Evolutionary conservation across 2,888 invertebrate species (phyloP).

Genomic region (Oegoconia quadripuncta): DNA sequence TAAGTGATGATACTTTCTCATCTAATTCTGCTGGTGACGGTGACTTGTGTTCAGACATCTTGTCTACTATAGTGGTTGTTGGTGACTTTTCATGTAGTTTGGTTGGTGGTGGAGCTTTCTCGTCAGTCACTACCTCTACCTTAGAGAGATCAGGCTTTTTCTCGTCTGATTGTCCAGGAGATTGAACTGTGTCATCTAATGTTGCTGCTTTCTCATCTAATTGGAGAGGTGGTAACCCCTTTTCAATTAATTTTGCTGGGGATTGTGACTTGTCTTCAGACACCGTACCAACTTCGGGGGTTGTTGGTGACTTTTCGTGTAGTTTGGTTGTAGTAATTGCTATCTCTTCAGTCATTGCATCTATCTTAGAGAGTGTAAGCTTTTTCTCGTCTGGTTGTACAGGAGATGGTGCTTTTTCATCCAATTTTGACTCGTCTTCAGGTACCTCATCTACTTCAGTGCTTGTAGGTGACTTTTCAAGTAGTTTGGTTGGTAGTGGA

Average conservation of each 20-base stretch:
- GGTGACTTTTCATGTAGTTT: constrained; percentile 8
- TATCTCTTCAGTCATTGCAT: constrained; percentile 1
- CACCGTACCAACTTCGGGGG: background rate
- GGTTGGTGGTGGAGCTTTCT: background rate
- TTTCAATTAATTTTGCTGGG: constrained; percentile 1
- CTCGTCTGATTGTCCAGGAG: background rate
- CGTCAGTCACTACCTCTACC: background rate
- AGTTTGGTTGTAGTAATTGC: constrained; percentile 3
- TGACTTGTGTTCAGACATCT: background rate
- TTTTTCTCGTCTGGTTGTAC: constrained; percentile 3
- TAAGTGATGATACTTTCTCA: background rate
- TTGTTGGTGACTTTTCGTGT: constrained; percentile 6
- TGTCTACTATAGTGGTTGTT: background rate
- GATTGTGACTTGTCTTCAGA: constrained; percentile 6
- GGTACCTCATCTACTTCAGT: no score
- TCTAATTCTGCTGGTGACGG: background rate
- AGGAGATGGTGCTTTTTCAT: background rate
- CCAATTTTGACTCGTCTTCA: background rate
- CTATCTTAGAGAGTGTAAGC: background rate
- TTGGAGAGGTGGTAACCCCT: constrained; percentile 3
- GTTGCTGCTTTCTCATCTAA: background rate
- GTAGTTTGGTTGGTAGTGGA: no score
- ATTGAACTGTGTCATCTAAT: background rate
- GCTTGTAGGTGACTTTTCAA: no score
- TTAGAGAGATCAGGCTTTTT: no score